Evolutionary conservation across 2,888 invertebrate genomes (phyloP).

Genomic region (Pelosia muscerda): DNA sequence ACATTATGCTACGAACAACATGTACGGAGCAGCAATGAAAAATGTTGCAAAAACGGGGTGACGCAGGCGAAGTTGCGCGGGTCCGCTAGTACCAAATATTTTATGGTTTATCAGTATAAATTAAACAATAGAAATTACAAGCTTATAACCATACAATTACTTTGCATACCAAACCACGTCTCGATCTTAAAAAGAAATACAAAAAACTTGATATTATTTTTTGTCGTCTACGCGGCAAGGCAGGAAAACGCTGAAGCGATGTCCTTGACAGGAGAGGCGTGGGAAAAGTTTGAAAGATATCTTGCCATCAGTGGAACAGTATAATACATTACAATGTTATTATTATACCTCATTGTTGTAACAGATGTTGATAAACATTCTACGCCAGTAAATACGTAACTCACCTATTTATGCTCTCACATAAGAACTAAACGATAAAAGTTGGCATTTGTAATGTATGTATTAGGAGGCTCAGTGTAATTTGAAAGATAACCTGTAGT

Average conservation of each 20-base stretch:
- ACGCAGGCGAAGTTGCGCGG: too few relatives aligned
- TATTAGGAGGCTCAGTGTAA: not conserved
- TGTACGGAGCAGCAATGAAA: too few relatives aligned
- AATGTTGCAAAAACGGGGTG: too few relatives aligned
- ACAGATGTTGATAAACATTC: constrained; percentile 3
- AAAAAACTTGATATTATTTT: not conserved
- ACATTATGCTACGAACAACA: too few relatives aligned
- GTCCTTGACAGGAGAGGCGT: constrained; percentile 7
- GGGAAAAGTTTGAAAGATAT: constrained; percentile 4
- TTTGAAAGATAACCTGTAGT: constrained; percentile 23
- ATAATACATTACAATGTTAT: not conserved
- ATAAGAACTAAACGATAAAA: not conserved
- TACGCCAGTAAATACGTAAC: not conserved
- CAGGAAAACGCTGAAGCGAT: constrained; percentile 5
- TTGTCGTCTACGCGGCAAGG: not conserved
- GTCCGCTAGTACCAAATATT: not conserved
- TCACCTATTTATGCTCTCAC: not conserved
- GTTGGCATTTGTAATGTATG: not conserved
- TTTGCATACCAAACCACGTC: not conserved
- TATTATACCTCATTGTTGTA: constrained; percentile 1
- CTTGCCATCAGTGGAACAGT: not conserved
- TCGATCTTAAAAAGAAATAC: constrained; percentile 1
- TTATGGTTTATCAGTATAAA: not conserved
- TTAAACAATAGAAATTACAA: not conserved
- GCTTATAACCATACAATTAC: not conserved